Percentiles rank a stretch among this genome's conserved stretches.
phyloP scores from a whole-genome alignment of 2,113 vertebrate species.

The Gopherus flavomarginatus region DNA sequence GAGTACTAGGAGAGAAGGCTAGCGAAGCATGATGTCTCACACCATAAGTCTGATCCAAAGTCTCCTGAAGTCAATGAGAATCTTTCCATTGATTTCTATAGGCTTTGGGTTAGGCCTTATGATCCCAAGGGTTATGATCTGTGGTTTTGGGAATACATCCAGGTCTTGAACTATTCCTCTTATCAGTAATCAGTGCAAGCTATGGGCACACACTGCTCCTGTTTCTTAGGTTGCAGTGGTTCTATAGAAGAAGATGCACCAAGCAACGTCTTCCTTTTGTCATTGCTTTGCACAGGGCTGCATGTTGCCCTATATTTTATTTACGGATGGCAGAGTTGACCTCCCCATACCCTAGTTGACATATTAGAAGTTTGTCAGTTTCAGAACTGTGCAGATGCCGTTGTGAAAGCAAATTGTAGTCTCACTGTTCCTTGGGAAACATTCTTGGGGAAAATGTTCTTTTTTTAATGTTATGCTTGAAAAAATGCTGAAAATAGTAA shows the following conservation, averaged over 20 bases:
- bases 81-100: neutral
- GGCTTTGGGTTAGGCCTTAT: neutral
- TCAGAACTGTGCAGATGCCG: neutral
- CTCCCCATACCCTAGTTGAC: neutral
- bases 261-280: neutral
- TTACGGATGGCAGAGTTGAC: neutral
- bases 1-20: neutral
- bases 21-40: neutral
- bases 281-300: neutral
- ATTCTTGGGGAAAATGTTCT: neutral
- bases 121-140: neutral
- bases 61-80: neutral
- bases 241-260: neutral
- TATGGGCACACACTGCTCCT: too few species aligned
- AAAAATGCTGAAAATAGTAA: neutral
- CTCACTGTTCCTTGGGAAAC: neutral
- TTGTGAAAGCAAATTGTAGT: neutral
- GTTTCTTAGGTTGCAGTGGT: neutral
- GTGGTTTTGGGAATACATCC: neutral
- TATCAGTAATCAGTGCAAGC: neutral
- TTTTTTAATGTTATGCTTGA: neutral
- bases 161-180: neutral
- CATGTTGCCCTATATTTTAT: neutral
- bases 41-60: neutral
- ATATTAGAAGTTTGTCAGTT: neutral